Evolutionary conservation across 2,113 vertebrate genomes (phyloP).

Genomic region (Hippocampus comes): DNA sequence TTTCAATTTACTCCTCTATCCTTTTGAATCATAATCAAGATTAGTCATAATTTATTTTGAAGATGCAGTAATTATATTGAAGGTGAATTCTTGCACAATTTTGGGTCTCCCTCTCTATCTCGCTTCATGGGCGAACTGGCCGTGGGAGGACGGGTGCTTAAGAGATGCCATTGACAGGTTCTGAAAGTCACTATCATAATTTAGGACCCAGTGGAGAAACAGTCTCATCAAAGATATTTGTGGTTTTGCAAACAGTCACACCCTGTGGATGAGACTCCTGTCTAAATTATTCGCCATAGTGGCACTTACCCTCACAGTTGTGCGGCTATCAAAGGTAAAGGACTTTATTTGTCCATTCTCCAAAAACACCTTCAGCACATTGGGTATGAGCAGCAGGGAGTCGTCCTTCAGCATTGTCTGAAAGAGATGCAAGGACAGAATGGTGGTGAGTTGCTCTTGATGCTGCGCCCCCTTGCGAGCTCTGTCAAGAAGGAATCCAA

Average conservation of each 20-base stretch:
- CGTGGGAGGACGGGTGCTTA: too few relatives aligned
- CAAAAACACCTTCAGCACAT: slow-evolving; percentile 96
- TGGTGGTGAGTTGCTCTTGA: neutral
- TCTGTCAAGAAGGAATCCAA: neutral
- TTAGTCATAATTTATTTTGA: too few relatives aligned
- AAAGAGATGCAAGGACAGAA: slow-evolving; percentile 31
- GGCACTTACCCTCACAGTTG: slow-evolving; percentile 88
- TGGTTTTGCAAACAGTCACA: neutral
- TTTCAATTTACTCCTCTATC: too few relatives aligned
- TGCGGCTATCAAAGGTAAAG: slow-evolving; percentile 95
- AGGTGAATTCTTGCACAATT: too few relatives aligned
- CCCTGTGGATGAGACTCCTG: neutral
- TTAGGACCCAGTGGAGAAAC: too few relatives aligned
- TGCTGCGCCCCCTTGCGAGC: neutral
- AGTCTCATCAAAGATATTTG: neutral
- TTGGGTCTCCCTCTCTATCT: too few relatives aligned
- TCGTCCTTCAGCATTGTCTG: slow-evolving; percentile 99
- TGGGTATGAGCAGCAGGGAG: slow-evolving; percentile 94
- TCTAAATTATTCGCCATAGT: slow-evolving; percentile 2
- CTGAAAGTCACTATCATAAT: too few relatives aligned
- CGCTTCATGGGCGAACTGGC: too few relatives aligned
- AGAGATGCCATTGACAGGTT: too few relatives aligned
- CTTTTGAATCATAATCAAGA: too few relatives aligned
- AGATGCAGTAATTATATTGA: too few relatives aligned
- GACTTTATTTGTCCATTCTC: slow-evolving; percentile 99